phyloP scores from a whole-genome alignment of 2,113 vertebrate species.

The Sander lucioperca region DNA sequence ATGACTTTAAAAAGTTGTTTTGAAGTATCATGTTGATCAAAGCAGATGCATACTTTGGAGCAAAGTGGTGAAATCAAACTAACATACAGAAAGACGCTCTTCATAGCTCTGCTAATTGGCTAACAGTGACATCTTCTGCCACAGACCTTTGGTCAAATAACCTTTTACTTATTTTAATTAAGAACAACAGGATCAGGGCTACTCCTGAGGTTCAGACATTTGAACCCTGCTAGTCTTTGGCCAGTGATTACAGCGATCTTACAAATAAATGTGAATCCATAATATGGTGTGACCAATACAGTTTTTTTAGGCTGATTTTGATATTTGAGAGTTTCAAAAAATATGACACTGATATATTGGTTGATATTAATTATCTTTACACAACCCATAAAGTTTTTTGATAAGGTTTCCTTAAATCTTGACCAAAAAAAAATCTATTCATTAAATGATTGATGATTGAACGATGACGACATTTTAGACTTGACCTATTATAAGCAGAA shows the following conservation, averaged over 20 bases:
- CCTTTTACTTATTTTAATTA: not conserved
- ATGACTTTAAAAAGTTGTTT: slow-evolving; percentile 29
- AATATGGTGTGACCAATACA: too few relatives aligned
- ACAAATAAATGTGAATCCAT: not conserved
- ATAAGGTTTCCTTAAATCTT: too few relatives aligned
- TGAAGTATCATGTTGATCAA: not conserved
- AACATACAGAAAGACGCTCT: not conserved
- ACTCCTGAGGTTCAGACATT: not conserved
- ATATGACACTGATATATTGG: too few relatives aligned
- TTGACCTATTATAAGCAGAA: not conserved
- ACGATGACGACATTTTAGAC: not conserved
- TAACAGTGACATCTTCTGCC: not conserved
- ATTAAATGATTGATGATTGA: slow-evolving; percentile 2
- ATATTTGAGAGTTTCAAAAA: too few relatives aligned
- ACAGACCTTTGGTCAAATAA: not conserved
- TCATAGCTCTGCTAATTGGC: not conserved
- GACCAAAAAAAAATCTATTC: too few relatives aligned
- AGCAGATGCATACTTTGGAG: not conserved
- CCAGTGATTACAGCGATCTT: not conserved
- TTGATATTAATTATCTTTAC: too few relatives aligned
- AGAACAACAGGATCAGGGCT: not conserved
- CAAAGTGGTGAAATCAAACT: too few relatives aligned
- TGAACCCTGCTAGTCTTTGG: not conserved
- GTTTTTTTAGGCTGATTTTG: too few relatives aligned
- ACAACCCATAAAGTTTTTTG: too few relatives aligned